These are phyloP conservation scores for Sebastes matsubarae DNA, from an alignment of 2,797 vertebrate genomes.

Conservation along the genomic window DNA sequence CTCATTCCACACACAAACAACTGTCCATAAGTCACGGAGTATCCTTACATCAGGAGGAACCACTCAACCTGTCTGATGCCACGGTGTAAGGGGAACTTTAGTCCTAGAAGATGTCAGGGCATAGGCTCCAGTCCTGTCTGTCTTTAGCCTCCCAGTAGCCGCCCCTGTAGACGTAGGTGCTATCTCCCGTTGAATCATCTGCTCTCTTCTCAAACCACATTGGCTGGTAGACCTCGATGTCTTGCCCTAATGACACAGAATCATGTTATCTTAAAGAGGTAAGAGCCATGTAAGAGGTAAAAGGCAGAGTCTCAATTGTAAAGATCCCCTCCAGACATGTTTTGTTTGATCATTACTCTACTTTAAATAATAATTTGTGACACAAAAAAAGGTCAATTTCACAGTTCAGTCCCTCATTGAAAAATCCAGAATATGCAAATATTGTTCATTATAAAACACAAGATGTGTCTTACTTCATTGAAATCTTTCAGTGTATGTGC, in stretches of 20 bases:
- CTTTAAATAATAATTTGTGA: not conserved
- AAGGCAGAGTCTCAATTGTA: not conserved
- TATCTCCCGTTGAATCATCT: slow-evolving; percentile 87
- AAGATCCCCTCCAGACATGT: not conserved
- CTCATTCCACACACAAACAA: slow-evolving; percentile 10
- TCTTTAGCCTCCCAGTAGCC: slow-evolving; percentile 98
- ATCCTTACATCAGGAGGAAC: slow-evolving; percentile 18
- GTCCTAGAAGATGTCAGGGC: slow-evolving; percentile 90
- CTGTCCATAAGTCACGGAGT: slow-evolving; percentile 15
- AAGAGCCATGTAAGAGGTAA: not conserved
- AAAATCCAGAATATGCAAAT: not conserved
- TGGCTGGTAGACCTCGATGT: slow-evolving; percentile 86
- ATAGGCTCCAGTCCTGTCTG: slow-evolving; percentile 90
- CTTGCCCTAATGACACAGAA: slow-evolving; percentile 83
- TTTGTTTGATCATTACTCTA: not conserved
- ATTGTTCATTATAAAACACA: not conserved
- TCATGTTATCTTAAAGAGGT: not conserved
- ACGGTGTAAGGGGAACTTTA: not conserved
- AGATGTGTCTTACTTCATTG: not conserved
- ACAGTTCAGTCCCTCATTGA: not conserved
- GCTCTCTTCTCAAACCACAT: slow-evolving; percentile 94
- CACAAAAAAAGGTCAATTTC: not conserved
- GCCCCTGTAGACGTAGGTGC: slow-evolving; percentile 89
- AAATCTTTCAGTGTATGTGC: not conserved
- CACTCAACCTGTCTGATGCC: slow-evolving; percentile 3